Percentiles rank a stretch among this genome's conserved stretches.
Conservation (phyloP, 53 echinoderm and acorn worm genomes). For the Stichopus horrens region DNA sequence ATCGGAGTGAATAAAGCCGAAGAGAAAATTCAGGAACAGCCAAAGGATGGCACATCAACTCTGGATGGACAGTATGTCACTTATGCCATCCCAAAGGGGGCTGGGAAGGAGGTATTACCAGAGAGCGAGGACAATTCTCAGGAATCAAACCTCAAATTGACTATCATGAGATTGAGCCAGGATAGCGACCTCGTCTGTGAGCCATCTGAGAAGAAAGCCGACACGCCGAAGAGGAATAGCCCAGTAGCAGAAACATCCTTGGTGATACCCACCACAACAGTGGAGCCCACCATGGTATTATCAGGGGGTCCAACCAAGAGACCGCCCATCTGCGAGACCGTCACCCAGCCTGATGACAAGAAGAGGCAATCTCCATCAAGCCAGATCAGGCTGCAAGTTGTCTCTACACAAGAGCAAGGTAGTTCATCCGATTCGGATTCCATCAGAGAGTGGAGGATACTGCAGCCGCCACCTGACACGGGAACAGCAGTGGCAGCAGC, state of each 20-base stretch:
- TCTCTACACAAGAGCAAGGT: conserved; percentile 41
- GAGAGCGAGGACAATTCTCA: background rate
- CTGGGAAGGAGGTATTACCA: background rate
- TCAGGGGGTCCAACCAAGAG: background rate
- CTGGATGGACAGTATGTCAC: conserved; percentile 11
- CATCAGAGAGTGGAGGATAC: conserved; percentile 26
- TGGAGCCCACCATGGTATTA: background rate
- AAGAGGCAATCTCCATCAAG: conserved; percentile 42
- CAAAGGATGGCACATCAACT: background rate
- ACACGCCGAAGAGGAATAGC: conserved; percentile 11
- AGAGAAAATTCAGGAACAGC: background rate
- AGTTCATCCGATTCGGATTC: conserved; percentile 25
- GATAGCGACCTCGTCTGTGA: conserved; percentile 45
- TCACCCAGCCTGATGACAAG: conserved; percentile 24
- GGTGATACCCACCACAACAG: background rate
- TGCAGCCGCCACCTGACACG: background rate
- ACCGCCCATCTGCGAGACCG: conserved; percentile 10
- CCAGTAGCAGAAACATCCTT: background rate
- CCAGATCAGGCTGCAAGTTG: conserved; percentile 42
- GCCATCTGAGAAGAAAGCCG: conserved; percentile 26
- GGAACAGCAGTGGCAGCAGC: background rate
- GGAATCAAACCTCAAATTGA: conserved; percentile 33
- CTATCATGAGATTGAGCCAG: conserved; percentile 36
- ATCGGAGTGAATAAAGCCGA: background rate
- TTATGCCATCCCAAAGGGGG: conserved; percentile 28